Percentiles rank a stretch among this genome's conserved stretches.
These are phyloP conservation scores for Cheumatopsyche charites DNA, from an alignment of 1,140 invertebrate species.

Conservation along the genomic window DNA sequence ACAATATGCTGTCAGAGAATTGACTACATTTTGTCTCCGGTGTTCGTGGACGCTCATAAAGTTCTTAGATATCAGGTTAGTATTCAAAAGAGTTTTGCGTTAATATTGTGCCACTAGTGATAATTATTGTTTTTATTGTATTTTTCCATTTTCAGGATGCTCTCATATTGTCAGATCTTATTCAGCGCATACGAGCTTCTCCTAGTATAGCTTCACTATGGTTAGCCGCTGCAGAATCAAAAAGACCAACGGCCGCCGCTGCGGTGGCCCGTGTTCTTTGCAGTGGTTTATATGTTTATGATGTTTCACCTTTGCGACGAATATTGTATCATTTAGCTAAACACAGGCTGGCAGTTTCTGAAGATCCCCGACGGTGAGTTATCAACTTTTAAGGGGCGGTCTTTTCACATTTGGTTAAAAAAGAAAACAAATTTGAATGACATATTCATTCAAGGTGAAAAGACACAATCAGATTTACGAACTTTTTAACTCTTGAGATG, in stretches of 20 bases:
- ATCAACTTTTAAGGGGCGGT: too few relatives aligned
- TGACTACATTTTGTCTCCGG: constrained; percentile 76
- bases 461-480: too few relatives aligned
- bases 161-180: constrained; percentile 77
- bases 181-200: constrained; percentile 77
- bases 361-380: constrained; percentile 78
- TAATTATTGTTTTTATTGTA: constrained; percentile 15
- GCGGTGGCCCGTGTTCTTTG: constrained; percentile 74
- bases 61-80: constrained; percentile 77
- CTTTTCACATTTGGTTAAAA: too few relatives aligned
- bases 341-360: constrained; percentile 78
- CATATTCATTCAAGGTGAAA: too few relatives aligned
- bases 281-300: constrained; percentile 85
- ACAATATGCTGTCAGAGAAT: constrained; percentile 77
- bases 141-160: constrained; percentile 66
- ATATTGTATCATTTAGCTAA: constrained; percentile 83
- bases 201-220: constrained; percentile 82
- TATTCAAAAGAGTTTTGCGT: too few relatives aligned
- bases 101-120: too few relatives aligned
- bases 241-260: constrained; percentile 67
- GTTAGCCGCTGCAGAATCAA: constrained; percentile 78
- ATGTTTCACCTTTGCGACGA: constrained; percentile 79
- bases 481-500: too few relatives aligned
- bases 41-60: constrained; percentile 89
- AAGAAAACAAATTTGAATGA: too few relatives aligned